Evolutionary conservation across 2,888 invertebrate genomes (phyloP).

Genomic region (Scelioninae gen. 1): DNA sequence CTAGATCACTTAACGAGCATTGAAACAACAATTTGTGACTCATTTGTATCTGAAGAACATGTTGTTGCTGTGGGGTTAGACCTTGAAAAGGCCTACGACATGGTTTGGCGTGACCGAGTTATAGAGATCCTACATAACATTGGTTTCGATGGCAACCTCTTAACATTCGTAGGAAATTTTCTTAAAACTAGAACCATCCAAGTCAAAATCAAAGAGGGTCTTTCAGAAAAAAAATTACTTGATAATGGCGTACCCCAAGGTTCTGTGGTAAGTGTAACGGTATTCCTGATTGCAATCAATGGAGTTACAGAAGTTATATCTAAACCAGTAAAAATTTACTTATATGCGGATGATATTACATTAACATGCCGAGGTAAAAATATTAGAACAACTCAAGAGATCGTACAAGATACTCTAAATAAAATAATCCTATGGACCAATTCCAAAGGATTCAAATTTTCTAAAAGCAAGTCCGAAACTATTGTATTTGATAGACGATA

Average conservation of each 20-base stretch:
- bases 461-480: no score
- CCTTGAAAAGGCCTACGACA: constrained; percentile 70
- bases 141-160: not conserved
- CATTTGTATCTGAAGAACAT: constrained; percentile 61
- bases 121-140: constrained; percentile 43
- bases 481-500: no score
- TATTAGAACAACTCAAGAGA: no score
- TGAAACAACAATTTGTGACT: constrained; percentile 52
- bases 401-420: no score
- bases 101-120: constrained; percentile 59
- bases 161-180: not conserved
- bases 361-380: no score
- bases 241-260: not conserved
- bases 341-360: not conserved
- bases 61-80: constrained; percentile 16
- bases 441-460: not conserved
- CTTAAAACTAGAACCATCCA: not conserved
- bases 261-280: not conserved
- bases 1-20: constrained; percentile 63
- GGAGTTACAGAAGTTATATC: not conserved
- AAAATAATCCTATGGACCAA: no score
- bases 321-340: constrained; percentile 2
- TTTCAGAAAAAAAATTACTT: not conserved
- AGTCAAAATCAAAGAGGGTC: not conserved
- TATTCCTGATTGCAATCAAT: not conserved